Evolutionary conservation across 2,797 vertebrate genomes (phyloP).

Genomic region (Leptodactylus fallax): DNA sequence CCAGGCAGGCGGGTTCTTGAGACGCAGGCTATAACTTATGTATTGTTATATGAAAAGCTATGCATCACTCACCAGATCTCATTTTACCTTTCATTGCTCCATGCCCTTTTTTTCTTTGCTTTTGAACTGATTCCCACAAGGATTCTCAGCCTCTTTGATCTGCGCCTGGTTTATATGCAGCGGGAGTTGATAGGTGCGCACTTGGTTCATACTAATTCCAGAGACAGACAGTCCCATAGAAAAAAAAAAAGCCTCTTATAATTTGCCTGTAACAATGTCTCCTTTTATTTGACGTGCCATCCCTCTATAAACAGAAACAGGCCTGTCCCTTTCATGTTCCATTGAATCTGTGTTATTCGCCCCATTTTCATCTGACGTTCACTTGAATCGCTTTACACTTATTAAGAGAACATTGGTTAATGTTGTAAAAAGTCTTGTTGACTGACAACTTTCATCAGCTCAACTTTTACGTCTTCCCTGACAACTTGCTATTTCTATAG

Average conservation of each 20-base stretch:
- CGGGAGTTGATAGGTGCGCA: conserved; percentile 37
- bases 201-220: conserved; percentile 51
- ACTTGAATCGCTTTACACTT: conserved; percentile 4
- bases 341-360: background rate
- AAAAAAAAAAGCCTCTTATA: conserved; percentile 34
- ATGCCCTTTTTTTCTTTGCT: conserved; percentile 47
- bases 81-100: conserved; percentile 26
- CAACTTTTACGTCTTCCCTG: background rate
- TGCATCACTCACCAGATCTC: conserved; percentile 53
- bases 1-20: conserved; percentile 1
- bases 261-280: conserved; percentile 30
- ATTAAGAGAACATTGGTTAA: background rate
- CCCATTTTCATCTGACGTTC: background rate
- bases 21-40: conserved; percentile 34
- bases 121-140: conserved; percentile 59
- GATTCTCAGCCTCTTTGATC: conserved; percentile 53
- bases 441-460: conserved; percentile 20
- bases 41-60: conserved; percentile 43
- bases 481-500: background rate
- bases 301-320: conserved; percentile 40
- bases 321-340: conserved; percentile 28
- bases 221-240: conserved; percentile 32
- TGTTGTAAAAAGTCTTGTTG: background rate
- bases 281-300: conserved; percentile 34
- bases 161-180: conserved; percentile 54